These are phyloP conservation scores for Agelaius tricolor DNA, from an alignment of 2,113 vertebrate genomes.

Conservation along the genomic window DNA sequence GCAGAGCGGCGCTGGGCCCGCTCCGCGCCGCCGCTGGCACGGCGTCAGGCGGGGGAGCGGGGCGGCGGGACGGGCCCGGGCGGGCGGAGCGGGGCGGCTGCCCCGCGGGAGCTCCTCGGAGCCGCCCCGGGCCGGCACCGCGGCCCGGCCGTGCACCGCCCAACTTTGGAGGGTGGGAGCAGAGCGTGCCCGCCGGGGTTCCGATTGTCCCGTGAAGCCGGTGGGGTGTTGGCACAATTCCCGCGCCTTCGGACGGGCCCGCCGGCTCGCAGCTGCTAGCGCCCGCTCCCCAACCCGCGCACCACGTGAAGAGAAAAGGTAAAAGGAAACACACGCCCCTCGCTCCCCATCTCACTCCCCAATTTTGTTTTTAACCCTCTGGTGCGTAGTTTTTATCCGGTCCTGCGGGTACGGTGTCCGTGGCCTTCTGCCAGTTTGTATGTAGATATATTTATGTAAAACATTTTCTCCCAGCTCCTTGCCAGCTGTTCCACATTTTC, in stretches of 20 bases:
- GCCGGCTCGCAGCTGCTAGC: neutral
- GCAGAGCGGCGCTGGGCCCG: neutral
- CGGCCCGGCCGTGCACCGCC: neutral
- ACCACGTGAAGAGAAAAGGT: neutral
- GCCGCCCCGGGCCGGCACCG: neutral
- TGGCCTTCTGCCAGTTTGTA: slow-evolving; percentile 79
- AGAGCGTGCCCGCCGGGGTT: neutral
- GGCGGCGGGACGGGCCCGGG: neutral
- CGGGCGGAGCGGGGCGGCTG: neutral
- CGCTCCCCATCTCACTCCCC: neutral
- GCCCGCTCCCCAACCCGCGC: neutral
- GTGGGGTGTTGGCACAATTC: neutral
- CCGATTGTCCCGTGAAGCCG: neutral
- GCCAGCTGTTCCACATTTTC: slow-evolving; percentile 93
- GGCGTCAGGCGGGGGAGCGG: neutral
- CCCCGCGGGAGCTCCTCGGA: neutral
- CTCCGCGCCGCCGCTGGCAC: neutral
- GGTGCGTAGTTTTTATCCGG: neutral
- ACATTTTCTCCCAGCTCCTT: slow-evolving; percentile 84
- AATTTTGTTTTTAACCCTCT: slow-evolving; percentile 11
- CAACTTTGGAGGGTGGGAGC: neutral
- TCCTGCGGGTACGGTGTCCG: slow-evolving; percentile 34
- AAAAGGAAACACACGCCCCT: neutral
- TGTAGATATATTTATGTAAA: slow-evolving; percentile 90
- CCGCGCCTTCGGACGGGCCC: neutral